Evolutionary conservation across 2,113 vertebrate species (phyloP), one percentile per base, ranked within the genome.

Genomic region (Phylloscopus whistleri): DNA sequence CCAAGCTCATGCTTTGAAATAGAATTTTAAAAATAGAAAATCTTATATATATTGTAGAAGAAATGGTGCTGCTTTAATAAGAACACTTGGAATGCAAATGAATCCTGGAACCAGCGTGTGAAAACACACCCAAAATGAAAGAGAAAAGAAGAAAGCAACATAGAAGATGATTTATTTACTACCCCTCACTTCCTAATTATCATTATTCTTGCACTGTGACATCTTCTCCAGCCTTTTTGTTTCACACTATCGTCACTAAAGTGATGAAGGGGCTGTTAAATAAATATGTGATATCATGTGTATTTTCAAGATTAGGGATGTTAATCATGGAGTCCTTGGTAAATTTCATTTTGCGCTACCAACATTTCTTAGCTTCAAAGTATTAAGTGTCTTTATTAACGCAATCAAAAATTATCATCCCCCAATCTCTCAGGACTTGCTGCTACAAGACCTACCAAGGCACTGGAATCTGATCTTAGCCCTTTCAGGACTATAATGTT

Each of bases 1-100:
- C 56, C 66, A 95, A 92, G 88, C 77, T 96, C 82, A 84, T 84
- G 84, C 30, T 66, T 96, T 96, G 81, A 92, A 94, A 96, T 90
- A 90, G 80, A 93, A 96, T 94, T 93, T 95, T 94, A 97, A 91
- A 96, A 96, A 94, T 95, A 97, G 93, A 95, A 97, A 87, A 55
- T 92, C 66, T 96, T 94, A 86, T 94, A 94, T 93, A 76, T 94
- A 79, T 92, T 96, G 70, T 82, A 92, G 92, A 96, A 93, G 87
- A 97, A 95, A 96, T 94, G 87, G 37, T 95, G 39, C 46, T 86
- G 69, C 55, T 93, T 95, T 87, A 94, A 87, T 92, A 94, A 87
- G 84, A 87, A 77, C 62, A 92, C 60, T 91, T 68, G 60, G 83
- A 95, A 93, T 93, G 82, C 79, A 96, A 95, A 95, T 93, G 64